Percentiles rank a stretch among this genome's conserved stretches.
phyloP scores from a whole-genome alignment of 2,888 invertebrate genomes.

The Yponomeuta evonymella region DNA sequence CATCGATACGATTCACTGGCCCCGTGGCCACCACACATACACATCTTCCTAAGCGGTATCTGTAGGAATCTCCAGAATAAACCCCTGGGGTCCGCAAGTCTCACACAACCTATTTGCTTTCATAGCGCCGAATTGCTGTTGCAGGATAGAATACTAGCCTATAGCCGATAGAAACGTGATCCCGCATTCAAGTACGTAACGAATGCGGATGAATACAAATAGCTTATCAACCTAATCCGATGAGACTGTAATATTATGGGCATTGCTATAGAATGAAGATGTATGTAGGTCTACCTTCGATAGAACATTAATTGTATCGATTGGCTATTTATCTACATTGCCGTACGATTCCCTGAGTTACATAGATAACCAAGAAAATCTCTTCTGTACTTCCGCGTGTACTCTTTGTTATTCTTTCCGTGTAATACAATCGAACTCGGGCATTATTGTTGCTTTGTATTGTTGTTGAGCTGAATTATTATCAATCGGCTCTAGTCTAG shows the following conservation, averaged over 20 bases:
- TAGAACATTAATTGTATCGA: too few species aligned
- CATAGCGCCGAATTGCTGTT: slow-evolving; percentile 48
- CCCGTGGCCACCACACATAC: neutral
- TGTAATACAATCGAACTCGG: slow-evolving; percentile 8
- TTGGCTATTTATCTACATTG: too few species aligned
- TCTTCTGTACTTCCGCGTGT: neutral
- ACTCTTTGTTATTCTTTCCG: slow-evolving; percentile 1
- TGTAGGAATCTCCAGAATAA: neutral
- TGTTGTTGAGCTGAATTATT: neutral
- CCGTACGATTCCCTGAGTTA: neutral
- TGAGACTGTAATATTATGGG: neutral
- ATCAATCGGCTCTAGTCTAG: neutral
- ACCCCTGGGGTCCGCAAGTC: neutral
- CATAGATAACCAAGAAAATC: neutral
- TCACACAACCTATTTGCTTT: slow-evolving; percentile 40
- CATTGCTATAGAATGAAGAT: neutral
- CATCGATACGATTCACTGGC: neutral
- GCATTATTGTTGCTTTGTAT: neutral
- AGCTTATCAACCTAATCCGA: slow-evolving; percentile 13
- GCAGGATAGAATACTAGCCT: slow-evolving; percentile 37
- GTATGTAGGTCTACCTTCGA: neutral
- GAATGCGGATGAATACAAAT: slow-evolving; percentile 27
- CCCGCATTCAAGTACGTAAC: slow-evolving; percentile 50
- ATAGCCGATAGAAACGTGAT: slow-evolving; percentile 44
- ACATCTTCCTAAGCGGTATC: neutral